phyloP scores from a whole-genome alignment of 2,113 vertebrate species.

The Hirundichthys speculiger region DNA sequence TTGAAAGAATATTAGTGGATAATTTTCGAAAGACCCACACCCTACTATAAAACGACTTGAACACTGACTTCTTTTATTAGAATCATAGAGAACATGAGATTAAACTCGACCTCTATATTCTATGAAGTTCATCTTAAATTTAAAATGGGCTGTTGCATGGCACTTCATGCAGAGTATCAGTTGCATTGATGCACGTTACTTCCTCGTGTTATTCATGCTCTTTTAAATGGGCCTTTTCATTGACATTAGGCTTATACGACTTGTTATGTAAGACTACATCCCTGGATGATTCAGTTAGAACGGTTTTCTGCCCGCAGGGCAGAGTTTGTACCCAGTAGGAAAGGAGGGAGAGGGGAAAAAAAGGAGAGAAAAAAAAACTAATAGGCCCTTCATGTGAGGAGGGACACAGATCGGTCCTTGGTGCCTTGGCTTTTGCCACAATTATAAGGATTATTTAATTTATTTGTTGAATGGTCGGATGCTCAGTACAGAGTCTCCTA shows the following conservation, averaged over 20 bases:
- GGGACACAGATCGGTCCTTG: slow-evolving; percentile 19
- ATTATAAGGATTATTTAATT: slow-evolving; percentile 44
- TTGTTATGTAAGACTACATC: slow-evolving; percentile 74
- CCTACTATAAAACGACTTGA: no score
- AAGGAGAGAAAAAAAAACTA: slow-evolving; percentile 19
- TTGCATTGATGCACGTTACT: slow-evolving; percentile 23
- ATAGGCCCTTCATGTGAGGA: slow-evolving; percentile 42
- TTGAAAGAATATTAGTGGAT: no score
- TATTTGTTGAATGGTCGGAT: slow-evolving; percentile 29
- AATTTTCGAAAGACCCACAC: no score
- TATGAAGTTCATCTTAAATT: slow-evolving; percentile 1
- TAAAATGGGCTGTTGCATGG: background rate
- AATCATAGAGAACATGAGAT: no score
- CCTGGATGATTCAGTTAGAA: slow-evolving; percentile 67
- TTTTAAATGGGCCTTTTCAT: slow-evolving; percentile 64
- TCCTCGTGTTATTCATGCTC: slow-evolving; percentile 47
- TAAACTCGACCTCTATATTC: no score
- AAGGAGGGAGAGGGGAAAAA: slow-evolving; percentile 56
- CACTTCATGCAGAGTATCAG: slow-evolving; percentile 13
- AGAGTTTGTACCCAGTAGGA: slow-evolving; percentile 66
- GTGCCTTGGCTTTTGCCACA: slow-evolving; percentile 19
- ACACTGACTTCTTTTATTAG: no score
- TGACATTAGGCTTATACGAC: slow-evolving; percentile 75
- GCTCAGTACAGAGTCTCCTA: background rate
- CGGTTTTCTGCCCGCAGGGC: slow-evolving; percentile 61